These are phyloP conservation scores for Antennarius striatus DNA, from an alignment of 2,113 vertebrate species.

Conservation along the genomic window DNA sequence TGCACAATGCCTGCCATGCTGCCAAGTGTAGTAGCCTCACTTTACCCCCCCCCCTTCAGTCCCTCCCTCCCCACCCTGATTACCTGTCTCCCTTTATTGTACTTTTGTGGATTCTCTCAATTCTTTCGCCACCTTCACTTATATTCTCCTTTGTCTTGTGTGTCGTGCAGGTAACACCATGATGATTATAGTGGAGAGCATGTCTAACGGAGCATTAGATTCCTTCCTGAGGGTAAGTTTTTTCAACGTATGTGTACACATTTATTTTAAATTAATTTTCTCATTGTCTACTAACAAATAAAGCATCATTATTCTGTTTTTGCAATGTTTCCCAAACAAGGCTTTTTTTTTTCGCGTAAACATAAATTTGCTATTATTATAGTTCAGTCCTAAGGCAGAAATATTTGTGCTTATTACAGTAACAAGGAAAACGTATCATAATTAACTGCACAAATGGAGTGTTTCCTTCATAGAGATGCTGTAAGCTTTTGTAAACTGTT, in stretches of 20 bases:
- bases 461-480: conserved; percentile 47
- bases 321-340: conserved; percentile 3
- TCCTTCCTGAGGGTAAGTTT: conserved; percentile 91
- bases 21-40: conserved; percentile 54
- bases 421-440: conserved; percentile 42
- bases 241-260: not conserved
- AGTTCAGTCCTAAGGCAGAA: conserved; percentile 24
- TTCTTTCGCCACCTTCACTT: conserved; percentile 1
- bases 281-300: not conserved
- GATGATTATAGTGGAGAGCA: conserved; percentile 93
- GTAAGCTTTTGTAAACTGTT: conserved; percentile 44
- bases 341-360: conserved; percentile 17
- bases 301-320: conserved; percentile 5
- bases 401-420: conserved; percentile 26
- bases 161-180: conserved; percentile 85
- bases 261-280: conserved; percentile 2
- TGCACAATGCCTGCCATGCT: conserved; percentile 52
- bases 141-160: not conserved
- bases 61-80: conserved; percentile 35
- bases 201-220: conserved; percentile 90
- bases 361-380: conserved; percentile 13
- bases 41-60: conserved; percentile 21
- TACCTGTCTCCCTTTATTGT: conserved; percentile 17
- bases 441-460: conserved; percentile 56
- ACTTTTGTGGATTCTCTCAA: not conserved